phyloP scores from a whole-genome alignment of 2,113 vertebrate genomes.

The Hylia prasina region DNA sequence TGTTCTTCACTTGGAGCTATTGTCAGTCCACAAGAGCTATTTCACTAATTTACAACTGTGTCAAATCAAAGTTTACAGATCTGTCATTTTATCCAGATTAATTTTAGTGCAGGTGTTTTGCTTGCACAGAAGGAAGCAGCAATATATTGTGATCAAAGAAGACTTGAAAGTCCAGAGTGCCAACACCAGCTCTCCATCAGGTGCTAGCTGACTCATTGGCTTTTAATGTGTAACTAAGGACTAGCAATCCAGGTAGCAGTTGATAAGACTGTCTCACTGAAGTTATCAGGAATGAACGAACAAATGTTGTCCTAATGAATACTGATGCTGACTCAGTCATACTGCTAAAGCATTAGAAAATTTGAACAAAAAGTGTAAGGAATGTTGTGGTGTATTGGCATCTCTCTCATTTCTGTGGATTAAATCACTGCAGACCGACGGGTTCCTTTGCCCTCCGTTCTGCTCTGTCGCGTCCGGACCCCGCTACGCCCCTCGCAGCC shows the following conservation, averaged over 20 bases:
- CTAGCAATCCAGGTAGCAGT: neutral
- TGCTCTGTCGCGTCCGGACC: fast-evolving
- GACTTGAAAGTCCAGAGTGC: neutral
- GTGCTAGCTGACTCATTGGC: neutral
- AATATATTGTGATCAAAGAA: neutral
- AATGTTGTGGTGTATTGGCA: neutral
- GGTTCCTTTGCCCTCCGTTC: neutral
- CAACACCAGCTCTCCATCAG: neutral
- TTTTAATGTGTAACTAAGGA: neutral
- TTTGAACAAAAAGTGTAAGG: neutral
- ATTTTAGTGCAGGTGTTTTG: slow-evolving; percentile 5
- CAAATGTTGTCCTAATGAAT: neutral
- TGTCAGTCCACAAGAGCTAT: neutral
- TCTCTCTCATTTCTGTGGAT: neutral
- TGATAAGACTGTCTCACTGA: neutral
- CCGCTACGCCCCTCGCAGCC: neutral
- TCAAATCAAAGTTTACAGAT: neutral
- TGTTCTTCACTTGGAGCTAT: neutral
- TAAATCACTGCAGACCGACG: neutral
- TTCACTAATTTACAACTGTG: neutral
- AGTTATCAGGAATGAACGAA: neutral
- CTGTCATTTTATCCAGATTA: neutral
- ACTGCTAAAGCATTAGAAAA: neutral
- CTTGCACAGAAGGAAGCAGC: neutral
- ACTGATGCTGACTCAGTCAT: neutral